phyloP scores from a whole-genome alignment of 2,888 invertebrate genomes.

The Andrena dorsata region DNA sequence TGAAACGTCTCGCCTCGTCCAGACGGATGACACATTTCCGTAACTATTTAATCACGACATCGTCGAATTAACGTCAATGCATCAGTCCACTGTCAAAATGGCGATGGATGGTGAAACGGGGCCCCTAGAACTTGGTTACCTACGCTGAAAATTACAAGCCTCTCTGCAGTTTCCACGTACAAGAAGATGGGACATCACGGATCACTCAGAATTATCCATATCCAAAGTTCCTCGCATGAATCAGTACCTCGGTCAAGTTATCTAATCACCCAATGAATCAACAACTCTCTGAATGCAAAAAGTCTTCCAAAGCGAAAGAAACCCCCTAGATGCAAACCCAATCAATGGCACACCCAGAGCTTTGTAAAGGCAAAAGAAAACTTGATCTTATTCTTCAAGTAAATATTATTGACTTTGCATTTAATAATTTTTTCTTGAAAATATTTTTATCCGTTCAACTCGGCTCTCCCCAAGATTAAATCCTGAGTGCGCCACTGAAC shows the following conservation, averaged over 20 bases:
- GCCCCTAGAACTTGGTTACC: not conserved
- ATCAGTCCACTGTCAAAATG: conserved; percentile 10
- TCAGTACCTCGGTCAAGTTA: not conserved
- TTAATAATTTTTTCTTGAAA: too few species aligned
- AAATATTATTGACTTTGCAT: too few species aligned
- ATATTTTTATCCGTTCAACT: too few species aligned
- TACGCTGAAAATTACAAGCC: conserved; percentile 30
- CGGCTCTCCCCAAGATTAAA: too few species aligned
- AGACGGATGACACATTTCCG: conserved; percentile 25
- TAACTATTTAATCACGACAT: conserved; percentile 44
- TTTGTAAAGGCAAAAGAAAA: too few species aligned
- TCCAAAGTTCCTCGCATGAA: not conserved
- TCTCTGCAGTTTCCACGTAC: not conserved
- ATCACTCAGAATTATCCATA: not conserved
- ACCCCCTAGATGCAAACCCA: not conserved
- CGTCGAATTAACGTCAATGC: conserved; percentile 45
- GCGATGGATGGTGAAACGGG: conserved; percentile 5
- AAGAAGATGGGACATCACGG: conserved; percentile 2
- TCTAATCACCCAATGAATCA: not conserved
- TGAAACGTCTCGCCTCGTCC: conserved; percentile 24
- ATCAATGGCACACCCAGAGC: not conserved
- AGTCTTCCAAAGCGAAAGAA: too few species aligned
- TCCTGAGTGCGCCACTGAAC: too few species aligned
- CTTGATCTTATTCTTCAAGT: too few species aligned
- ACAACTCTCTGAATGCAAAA: not conserved